Conservation (phyloP, 2,888 invertebrate genomes). For the Formica aserva region DNA sequence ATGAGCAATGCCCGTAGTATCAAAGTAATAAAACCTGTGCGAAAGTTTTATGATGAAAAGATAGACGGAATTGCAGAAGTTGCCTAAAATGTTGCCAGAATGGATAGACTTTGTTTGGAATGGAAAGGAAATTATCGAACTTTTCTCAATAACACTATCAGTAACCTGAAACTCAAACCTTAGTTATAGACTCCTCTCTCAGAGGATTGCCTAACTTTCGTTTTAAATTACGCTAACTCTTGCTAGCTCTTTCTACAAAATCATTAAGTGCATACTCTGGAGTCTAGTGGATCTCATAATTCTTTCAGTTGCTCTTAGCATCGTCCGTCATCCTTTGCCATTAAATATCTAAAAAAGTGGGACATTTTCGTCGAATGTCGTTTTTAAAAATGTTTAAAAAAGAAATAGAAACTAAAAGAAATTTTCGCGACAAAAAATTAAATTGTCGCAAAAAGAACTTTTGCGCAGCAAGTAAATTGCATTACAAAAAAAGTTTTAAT, state of each 20-base stretch:
- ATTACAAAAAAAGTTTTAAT: not conserved
- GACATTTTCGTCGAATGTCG: conserved; percentile 4
- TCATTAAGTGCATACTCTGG: conserved; percentile 26
- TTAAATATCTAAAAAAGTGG: not conserved
- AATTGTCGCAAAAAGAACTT: not conserved
- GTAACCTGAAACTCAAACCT: conserved; percentile 55
- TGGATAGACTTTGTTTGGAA: conserved; percentile 30
- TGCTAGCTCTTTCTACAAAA: conserved; percentile 25
- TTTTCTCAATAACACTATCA: conserved; percentile 42
- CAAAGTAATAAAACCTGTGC: conserved; percentile 6
- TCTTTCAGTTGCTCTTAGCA: conserved; percentile 9
- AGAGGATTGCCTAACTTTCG: conserved; percentile 20
- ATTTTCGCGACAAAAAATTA: not conserved
- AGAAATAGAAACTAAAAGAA: conserved; percentile 6
- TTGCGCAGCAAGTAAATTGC: not conserved
- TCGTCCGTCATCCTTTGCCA: not conserved
- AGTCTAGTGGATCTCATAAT: conserved; percentile 5
- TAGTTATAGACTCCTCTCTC: conserved; percentile 24
- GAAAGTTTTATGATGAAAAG: conserved; percentile 20
- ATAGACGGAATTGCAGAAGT: conserved; percentile 32
- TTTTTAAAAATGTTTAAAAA: conserved; percentile 14
- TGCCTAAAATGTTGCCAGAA: conserved; percentile 21
- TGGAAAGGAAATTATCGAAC: conserved; percentile 42
- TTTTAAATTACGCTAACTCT: conserved; percentile 44
- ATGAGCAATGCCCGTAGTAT: conserved; percentile 8